Conservation (phyloP, 2,888 invertebrate species). For the Germaria angustata region DNA sequence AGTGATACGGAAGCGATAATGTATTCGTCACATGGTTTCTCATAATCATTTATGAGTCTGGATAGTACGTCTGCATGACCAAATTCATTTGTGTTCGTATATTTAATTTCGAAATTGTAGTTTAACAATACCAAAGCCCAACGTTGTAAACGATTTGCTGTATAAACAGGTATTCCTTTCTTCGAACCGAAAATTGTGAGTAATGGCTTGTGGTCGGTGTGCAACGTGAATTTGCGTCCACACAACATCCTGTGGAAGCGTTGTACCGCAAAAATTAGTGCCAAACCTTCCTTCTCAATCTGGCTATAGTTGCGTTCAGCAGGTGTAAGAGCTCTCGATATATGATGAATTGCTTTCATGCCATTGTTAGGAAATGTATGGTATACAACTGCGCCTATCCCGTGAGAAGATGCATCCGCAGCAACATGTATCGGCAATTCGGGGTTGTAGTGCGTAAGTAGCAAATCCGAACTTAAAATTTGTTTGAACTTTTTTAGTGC, state of each 20-base stretch:
- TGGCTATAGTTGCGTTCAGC: slow-evolving; percentile 65
- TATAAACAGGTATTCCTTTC: background rate
- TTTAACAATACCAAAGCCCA: no score
- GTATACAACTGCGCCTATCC: slow-evolving; percentile 8
- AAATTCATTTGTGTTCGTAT: no score
- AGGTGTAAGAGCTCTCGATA: slow-evolving; percentile 54
- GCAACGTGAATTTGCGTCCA: slow-evolving; percentile 46
- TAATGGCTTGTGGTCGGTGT: background rate
- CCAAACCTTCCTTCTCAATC: slow-evolving; percentile 54
- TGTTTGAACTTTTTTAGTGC: no score
- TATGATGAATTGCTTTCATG: background rate
- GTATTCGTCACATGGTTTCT: background rate
- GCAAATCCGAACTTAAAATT: no score
- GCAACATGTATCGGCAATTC: no score
- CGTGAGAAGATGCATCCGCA: no score
- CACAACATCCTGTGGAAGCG: slow-evolving; percentile 4
- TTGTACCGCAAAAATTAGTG: slow-evolving; percentile 7
- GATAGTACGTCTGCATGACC: no score
- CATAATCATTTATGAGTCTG: background rate
- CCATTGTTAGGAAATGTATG: background rate
- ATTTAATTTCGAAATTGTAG: no score
- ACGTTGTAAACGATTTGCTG: no score
- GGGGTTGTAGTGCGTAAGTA: no score
- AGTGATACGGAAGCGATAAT: background rate
- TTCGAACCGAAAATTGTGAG: background rate